Percentiles rank a stretch among this genome's conserved stretches.
Conservation (phyloP, 2,113 vertebrate genomes). For the Tychaedon coryphoeus region DNA sequence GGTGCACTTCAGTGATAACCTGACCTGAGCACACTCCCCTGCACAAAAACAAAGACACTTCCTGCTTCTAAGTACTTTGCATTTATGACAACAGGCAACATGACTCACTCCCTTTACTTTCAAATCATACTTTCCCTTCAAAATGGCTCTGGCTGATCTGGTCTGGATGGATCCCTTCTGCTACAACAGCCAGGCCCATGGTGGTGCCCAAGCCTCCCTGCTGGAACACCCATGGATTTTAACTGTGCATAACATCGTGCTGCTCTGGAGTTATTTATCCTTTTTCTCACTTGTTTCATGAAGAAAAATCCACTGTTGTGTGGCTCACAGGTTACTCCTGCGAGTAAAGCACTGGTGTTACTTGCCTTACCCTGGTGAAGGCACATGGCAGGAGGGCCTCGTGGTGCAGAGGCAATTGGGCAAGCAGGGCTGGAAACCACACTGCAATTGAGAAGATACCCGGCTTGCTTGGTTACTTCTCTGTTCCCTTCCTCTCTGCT, state of each 20-base stretch:
- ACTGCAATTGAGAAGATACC: rapidly evolving
- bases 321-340: background rate
- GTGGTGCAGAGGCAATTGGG: rapidly evolving
- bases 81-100: background rate
- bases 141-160: background rate
- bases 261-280: background rate
- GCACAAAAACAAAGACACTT: constrained; percentile 19
- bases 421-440: background rate
- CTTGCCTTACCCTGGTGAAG: background rate
- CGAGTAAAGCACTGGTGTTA: background rate
- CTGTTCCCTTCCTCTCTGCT: background rate
- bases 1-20: background rate
- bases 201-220: background rate
- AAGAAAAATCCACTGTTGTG: background rate
- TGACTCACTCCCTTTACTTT: background rate
- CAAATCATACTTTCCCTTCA: background rate
- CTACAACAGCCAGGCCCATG: rapidly evolving
- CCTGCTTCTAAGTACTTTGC: background rate
- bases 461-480: background rate
- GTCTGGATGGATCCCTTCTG: background rate
- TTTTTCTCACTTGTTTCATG: background rate
- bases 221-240: background rate
- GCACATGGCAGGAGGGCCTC: rapidly evolving
- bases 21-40: background rate
- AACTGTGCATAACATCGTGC: background rate